phyloP scores from a whole-genome alignment of 2,888 invertebrate genomes.

The Seladonia tumulorum region DNA sequence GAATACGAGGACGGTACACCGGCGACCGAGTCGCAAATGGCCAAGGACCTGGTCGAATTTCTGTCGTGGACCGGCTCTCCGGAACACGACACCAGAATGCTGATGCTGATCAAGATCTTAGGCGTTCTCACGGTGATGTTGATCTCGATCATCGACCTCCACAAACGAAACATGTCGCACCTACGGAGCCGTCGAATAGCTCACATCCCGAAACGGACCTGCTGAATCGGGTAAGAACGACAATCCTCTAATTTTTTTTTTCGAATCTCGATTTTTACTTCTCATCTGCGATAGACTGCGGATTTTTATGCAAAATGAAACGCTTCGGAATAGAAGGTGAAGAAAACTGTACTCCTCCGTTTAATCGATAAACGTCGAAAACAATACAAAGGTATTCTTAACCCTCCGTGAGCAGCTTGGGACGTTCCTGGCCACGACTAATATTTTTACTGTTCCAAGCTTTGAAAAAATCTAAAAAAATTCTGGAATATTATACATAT shows the following conservation, averaged over 20 bases:
- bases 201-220: slow-evolving; percentile 87
- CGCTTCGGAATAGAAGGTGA: not conserved
- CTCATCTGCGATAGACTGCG: not conserved
- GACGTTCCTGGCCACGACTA: no score
- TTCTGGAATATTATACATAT: no score
- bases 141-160: slow-evolving; percentile 89
- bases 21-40: slow-evolving; percentile 96
- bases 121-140: slow-evolving; percentile 89
- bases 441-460: no score
- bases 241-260: not conserved
- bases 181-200: slow-evolving; percentile 93
- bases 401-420: no score
- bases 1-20: slow-evolving; percentile 96
- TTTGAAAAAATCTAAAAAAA: no score
- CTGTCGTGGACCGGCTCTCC: slow-evolving; percentile 96
- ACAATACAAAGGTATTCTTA: no score
- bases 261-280: no score
- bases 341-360: not conserved
- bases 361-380: no score
- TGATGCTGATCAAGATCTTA: slow-evolving; percentile 90
- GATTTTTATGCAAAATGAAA: not conserved
- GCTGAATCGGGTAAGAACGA: not conserved
- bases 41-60: slow-evolving; percentile 97
- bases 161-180: slow-evolving; percentile 93
- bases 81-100: slow-evolving; percentile 94